These are phyloP conservation scores for Tachyglossus aculeatus DNA, from an alignment of 2,797 vertebrate genomes.

Conservation along the genomic window DNA sequence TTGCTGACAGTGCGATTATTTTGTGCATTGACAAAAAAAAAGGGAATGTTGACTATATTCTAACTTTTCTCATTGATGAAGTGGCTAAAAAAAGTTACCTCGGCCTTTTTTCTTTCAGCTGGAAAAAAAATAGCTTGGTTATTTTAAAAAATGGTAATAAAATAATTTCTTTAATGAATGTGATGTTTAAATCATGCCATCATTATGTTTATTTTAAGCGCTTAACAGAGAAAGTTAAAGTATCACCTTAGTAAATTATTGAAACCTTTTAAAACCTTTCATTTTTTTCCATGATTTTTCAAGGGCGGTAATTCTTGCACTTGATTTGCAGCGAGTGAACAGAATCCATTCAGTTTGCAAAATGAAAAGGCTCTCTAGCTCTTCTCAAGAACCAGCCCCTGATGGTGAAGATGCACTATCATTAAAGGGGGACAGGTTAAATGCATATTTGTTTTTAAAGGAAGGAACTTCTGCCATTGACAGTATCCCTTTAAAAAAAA, in stretches of 20 bases:
- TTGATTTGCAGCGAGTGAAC: neutral
- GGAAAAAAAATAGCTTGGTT: slow-evolving; percentile 17
- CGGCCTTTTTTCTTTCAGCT: neutral
- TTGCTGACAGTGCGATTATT: neutral
- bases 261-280: neutral
- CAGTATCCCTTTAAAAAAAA: neutral
- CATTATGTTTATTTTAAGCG: neutral
- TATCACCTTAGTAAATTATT: neutral
- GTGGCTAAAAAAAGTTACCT: neutral
- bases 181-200: neutral
- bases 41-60: slow-evolving; percentile 4
- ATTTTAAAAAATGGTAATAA: slow-evolving; percentile 18
- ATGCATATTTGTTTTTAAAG: neutral
- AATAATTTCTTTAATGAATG: slow-evolving; percentile 4
- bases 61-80: neutral
- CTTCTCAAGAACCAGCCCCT: too few relatives aligned
- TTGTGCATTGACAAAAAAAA: neutral
- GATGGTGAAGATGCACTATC: too few relatives aligned
- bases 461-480: too few relatives aligned
- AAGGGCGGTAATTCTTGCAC: neutral
- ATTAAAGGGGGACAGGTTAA: too few relatives aligned
- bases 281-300: neutral
- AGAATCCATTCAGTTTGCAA: neutral
- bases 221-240: neutral
- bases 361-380: too few relatives aligned